Evolutionary conservation across 2,888 invertebrate species (phyloP), one percentile per base, ranked within the genome.

Genomic region (Notodonta dromedarius): DNA sequence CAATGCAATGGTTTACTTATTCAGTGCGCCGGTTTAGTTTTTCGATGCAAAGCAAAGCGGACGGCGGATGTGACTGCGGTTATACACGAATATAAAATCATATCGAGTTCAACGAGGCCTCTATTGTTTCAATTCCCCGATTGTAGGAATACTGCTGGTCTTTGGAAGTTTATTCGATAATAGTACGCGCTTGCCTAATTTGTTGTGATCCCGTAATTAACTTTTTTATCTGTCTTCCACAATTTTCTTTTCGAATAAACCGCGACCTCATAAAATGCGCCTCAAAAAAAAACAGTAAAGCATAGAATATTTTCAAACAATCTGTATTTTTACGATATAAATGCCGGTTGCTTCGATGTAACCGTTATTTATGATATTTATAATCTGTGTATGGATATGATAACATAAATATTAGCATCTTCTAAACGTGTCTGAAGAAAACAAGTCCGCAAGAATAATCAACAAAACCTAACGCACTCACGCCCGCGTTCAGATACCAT

Each of bases 1-100:
- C 85, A 85, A 86, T 84, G 83, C 82, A 79, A 78, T 77, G 82
- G 80, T 79, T 86, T 86, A 87, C 83, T 85, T 85, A 87, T 86
- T 87, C 83, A 86, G 72, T 67, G 67, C 74, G 70, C 67, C 69
- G 66, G 24, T 24, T 58, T 46, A 44, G 56, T 71, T 77, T 77
- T 75, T 75, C 64, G 69, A 73, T 71, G 66, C 68, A 73, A 71
- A 70, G 64, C 62, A 60, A 63, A 73, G 67, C 67, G 65, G 60
- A 65, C 54, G 63, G 46, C 62, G 63, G 59, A 69, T 70, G 59
- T 57, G 63, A 64, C 63, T 68, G 64, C 71, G 70, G 66, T 66
- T 57, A 54, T 57, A 66, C 67, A 65, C 62, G 64, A 74, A 35
- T 24, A 24, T 24, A 24, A 24, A 24, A 35, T 75, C 63, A 71